Evolutionary conservation across 2,797 vertebrate genomes (phyloP).

Genomic region (Cyprinella venusta): DNA sequence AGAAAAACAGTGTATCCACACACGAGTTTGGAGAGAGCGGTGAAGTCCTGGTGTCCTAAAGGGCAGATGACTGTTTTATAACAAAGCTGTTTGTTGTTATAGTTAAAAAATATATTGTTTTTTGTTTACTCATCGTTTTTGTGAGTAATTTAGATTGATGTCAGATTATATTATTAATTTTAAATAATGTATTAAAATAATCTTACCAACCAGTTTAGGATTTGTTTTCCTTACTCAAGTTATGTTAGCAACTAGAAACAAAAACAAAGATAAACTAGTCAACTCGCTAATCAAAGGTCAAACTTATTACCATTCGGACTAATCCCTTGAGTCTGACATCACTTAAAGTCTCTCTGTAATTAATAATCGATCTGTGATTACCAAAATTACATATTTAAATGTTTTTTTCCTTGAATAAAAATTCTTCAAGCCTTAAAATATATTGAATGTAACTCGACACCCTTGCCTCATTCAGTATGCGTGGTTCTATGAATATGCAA

Average conservation of each 20-base stretch:
- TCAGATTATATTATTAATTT: neutral
- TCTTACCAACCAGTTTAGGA: neutral
- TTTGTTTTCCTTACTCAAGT: neutral
- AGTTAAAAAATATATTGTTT: neutral
- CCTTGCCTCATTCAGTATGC: too few relatives aligned
- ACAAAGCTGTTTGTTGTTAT: neutral
- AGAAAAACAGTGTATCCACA: slow-evolving; percentile 48
- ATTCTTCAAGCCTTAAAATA: too few relatives aligned
- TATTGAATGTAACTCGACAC: too few relatives aligned
- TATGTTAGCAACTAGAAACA: neutral
- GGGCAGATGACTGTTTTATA: neutral
- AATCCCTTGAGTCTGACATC: neutral
- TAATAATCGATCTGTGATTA: too few relatives aligned
- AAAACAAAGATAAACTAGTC: neutral
- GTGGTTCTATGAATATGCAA: too few relatives aligned
- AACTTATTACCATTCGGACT: neutral
- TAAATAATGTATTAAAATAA: neutral
- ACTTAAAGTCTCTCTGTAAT: too few relatives aligned
- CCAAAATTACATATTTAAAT: too few relatives aligned
- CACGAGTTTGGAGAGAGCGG: neutral
- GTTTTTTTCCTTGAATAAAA: too few relatives aligned
- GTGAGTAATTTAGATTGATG: neutral
- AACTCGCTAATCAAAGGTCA: neutral
- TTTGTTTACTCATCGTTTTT: neutral
- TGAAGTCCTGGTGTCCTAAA: neutral